Percentiles rank a stretch among this genome's conserved stretches.
These are phyloP conservation scores for Tricholaema leucomelas DNA, from an alignment of 2,113 vertebrate species.

Conservation along the genomic window DNA sequence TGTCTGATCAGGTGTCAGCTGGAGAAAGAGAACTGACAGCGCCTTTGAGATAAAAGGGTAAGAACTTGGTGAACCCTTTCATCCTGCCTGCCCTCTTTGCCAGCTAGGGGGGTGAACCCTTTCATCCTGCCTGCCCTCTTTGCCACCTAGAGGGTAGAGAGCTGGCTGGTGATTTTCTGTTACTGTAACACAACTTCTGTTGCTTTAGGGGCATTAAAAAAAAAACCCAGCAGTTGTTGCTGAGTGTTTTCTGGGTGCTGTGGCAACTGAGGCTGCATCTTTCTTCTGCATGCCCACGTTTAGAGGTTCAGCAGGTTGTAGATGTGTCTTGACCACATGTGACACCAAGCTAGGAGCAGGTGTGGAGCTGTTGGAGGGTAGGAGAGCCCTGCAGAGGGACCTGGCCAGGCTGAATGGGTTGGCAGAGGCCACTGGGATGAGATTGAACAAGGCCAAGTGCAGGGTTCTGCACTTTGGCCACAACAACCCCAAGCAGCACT, in stretches of 20 bases:
- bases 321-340: too few species aligned
- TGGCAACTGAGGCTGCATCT: background rate
- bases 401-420: too few species aligned
- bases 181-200: background rate
- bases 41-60: background rate
- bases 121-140: background rate
- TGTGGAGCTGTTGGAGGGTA: too few species aligned
- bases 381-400: too few species aligned
- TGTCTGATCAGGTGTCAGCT: background rate
- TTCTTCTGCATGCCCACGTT: background rate
- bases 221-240: rapidly evolving
- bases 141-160: background rate
- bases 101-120: background rate
- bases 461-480: too few species aligned
- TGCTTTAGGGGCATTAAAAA: background rate
- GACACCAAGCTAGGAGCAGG: too few species aligned
- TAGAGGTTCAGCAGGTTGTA: background rate
- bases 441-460: too few species aligned
- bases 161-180: background rate
- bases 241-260: background rate
- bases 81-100: background rate
- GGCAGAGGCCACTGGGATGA: too few species aligned
- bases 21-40: rapidly evolving
- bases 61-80: background rate
- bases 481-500: too few species aligned